Conservation (phyloP, 2,888 invertebrate species). For the Eilema griseolum region DNA sequence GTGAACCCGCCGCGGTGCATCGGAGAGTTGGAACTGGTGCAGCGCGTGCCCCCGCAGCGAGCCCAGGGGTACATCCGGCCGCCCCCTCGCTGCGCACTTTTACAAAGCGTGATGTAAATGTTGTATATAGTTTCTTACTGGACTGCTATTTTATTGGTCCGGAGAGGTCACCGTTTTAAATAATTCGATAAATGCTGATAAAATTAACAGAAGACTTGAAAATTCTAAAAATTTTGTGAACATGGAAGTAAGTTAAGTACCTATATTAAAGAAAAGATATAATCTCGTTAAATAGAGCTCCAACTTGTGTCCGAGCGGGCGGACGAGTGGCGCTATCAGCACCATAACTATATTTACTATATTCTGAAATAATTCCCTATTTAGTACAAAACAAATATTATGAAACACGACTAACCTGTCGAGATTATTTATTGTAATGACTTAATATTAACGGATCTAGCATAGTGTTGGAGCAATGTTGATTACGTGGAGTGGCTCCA, state of each 20-base stretch:
- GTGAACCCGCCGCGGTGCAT: too few species aligned
- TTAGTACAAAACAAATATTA: conserved; percentile 18
- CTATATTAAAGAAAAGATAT: too few species aligned
- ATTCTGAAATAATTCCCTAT: not conserved
- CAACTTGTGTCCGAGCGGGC: not conserved
- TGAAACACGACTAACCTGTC: conserved; percentile 1
- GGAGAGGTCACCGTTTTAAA: not conserved
- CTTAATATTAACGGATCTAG: not conserved
- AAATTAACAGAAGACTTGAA: not conserved
- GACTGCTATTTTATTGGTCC: not conserved
- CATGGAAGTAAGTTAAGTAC: too few species aligned
- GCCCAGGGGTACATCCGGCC: too few species aligned
- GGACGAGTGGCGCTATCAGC: not conserved
- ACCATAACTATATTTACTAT: too few species aligned
- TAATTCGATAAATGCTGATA: not conserved
- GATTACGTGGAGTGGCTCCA: not conserved
- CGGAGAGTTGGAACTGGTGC: too few species aligned
- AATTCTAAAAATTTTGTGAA: too few species aligned
- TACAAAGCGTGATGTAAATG: not conserved
- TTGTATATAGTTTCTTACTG: not conserved
- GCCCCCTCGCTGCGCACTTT: not conserved
- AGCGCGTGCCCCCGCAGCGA: too few species aligned
- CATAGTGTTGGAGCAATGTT: not conserved
- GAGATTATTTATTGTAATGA: not conserved
- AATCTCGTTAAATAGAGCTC: not conserved